phyloP scores from a whole-genome alignment of 2,113 vertebrate species.

The Anhinga rufa region DNA sequence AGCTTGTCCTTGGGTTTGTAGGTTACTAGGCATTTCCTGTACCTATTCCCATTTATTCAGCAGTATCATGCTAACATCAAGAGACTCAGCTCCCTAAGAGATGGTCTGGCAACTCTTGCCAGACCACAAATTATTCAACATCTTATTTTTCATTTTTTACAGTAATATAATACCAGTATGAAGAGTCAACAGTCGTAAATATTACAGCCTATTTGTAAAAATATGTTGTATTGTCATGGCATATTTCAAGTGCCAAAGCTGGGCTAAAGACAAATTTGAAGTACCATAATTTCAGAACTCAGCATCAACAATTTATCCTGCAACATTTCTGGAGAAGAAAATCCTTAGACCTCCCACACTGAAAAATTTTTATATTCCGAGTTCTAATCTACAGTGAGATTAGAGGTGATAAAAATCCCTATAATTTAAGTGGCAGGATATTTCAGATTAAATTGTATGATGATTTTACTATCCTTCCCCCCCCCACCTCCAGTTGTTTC shows the following conservation, averaged over 20 bases:
- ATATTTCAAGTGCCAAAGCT: background rate
- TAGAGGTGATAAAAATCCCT: background rate
- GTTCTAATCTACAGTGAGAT: background rate
- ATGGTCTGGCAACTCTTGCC: background rate
- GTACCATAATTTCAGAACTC: background rate
- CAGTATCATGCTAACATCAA: background rate
- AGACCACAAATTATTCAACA: background rate
- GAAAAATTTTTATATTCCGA: background rate
- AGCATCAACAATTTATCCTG: background rate
- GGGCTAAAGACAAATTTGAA: background rate
- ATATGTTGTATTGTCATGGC: rapidly evolving
- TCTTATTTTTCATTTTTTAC: background rate
- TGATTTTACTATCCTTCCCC: background rate
- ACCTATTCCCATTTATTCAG: background rate
- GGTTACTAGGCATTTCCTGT: background rate
- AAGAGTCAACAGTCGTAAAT: background rate
- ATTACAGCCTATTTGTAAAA: background rate
- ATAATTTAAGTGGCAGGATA: background rate
- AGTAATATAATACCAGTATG: background rate
- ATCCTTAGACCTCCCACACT: background rate
- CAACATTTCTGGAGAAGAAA: background rate
- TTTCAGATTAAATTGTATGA: background rate
- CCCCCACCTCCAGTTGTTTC: rapidly evolving
- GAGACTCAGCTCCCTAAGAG: background rate
- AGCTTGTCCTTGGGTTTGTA: background rate